Evolutionary conservation across 2,113 vertebrate genomes (phyloP), one percentile per base, ranked within the genome.

Genomic region (Erythrolamprus reginae): DNA sequence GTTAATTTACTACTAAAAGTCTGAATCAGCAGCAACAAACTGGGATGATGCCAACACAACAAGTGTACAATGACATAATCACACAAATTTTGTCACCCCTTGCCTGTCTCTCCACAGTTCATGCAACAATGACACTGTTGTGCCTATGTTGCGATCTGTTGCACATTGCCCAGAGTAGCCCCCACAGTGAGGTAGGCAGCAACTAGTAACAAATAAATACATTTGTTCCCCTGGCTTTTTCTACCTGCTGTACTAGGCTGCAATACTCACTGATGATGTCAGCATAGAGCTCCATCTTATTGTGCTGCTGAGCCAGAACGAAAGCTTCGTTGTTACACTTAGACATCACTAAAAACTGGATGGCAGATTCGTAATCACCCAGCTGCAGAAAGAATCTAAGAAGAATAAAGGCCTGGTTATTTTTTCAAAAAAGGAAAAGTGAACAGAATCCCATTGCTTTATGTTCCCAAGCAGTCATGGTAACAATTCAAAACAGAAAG

Each of bases 231-330:
- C 33, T 77, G 38, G 33, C 70, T 77, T 21, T 33, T 21, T 38
- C 70, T 77, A 21, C 70, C 13, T 42, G 33, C 33, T 77, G 17
- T 8, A 12, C 13, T 86, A 50, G 61, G 28, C 24, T 88, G 15
- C n/a, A 89, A 92, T 93, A 96, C 97, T 97, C 94, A 99, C 99
- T 98, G 23, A 99, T 98, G 93, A 99, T 98, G 94, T 99, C 98
- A 19, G 98, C 99, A 2, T 99, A 99, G 90, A 99, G 98, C 93
- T 99, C 98, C 99, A 99, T 99, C 93, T 99, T 98, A 90, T 98
- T 97, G 90, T 99, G 99, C 8, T 99, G 98, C 95, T 99, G 99
- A 7, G 98, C 99, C 94, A 99, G 95, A n/a, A 98, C 98, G 95
- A 99, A 99, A 77, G 99, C 99, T 96, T 99, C 99, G 6, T 99